Conservation (phyloP, 2,797 vertebrate species). For the Potorous gilbertii region DNA sequence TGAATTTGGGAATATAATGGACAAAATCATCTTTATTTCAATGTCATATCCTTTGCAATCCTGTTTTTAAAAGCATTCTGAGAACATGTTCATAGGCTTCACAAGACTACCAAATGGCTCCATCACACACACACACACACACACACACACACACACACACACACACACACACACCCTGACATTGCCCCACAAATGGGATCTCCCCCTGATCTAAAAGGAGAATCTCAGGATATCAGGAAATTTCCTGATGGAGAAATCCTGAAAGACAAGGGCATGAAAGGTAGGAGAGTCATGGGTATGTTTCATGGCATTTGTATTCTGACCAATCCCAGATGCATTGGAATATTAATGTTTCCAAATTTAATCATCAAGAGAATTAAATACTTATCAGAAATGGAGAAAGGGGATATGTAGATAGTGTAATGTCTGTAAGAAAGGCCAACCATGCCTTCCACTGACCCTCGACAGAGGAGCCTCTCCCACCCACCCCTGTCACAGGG, state of each 20-base stretch:
- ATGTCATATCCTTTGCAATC: background rate
- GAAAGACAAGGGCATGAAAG: background rate
- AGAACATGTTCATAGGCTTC: background rate
- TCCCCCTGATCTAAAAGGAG: background rate
- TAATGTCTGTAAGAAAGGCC: background rate
- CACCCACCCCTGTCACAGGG: no score
- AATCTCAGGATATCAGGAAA: background rate
- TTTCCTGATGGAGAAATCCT: background rate
- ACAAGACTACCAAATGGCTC: background rate
- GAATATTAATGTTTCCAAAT: background rate
- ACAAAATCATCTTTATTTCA: background rate
- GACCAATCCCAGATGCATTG: background rate
- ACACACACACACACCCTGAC: background rate
- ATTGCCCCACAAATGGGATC: background rate
- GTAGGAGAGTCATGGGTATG: rapidly evolving
- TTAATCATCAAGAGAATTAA: background rate
- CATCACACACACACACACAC: background rate
- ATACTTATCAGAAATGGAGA: background rate
- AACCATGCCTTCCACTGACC: background rate
- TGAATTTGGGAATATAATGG: background rate
- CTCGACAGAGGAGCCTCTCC: background rate
- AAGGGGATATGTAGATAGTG: background rate
- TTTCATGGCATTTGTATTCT: background rate
- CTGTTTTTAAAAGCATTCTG: background rate
- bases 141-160: background rate